Conservation (phyloP, 2,797 vertebrate genomes). For the Hybognathus amarus region DNA sequence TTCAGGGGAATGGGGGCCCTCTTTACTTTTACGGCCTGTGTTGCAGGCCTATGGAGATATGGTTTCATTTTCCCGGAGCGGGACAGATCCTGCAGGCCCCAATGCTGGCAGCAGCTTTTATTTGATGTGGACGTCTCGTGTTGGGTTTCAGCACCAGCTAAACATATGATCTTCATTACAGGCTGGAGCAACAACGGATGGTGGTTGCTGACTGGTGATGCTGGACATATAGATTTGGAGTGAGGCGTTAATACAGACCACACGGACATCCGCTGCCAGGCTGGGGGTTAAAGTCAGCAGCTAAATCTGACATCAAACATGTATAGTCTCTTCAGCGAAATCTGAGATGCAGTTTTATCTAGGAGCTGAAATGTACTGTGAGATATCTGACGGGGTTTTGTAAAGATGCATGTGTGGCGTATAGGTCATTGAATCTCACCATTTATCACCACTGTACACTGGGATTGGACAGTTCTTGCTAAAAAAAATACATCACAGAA, state of each 20-base stretch:
- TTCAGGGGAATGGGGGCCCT: constrained; percentile 5
- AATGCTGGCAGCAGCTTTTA: constrained; percentile 79
- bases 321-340: constrained; percentile 22
- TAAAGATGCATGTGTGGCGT: neutral
- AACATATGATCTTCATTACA: constrained; percentile 85
- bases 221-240: constrained; percentile 61
- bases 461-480: neutral
- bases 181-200: constrained; percentile 71
- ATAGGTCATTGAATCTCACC: neutral
- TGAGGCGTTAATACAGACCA: constrained; percentile 57
- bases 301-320: constrained; percentile 41
- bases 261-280: constrained; percentile 38
- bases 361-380: neutral
- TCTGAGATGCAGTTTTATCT: constrained; percentile 22
- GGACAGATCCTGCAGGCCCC: constrained; percentile 65
- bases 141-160: constrained; percentile 77
- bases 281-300: constrained; percentile 36
- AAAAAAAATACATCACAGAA: neutral
- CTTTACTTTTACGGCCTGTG: constrained; percentile 71
- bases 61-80: constrained; percentile 73
- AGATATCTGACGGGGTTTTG: constrained; percentile 13
- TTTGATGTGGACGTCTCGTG: constrained; percentile 80
- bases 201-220: constrained; percentile 74
- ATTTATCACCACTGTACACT: neutral
- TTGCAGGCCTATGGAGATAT: constrained; percentile 73